Evolutionary conservation across 2,888 invertebrate species (phyloP).

Genomic region (Cheilosia impressa): DNA sequence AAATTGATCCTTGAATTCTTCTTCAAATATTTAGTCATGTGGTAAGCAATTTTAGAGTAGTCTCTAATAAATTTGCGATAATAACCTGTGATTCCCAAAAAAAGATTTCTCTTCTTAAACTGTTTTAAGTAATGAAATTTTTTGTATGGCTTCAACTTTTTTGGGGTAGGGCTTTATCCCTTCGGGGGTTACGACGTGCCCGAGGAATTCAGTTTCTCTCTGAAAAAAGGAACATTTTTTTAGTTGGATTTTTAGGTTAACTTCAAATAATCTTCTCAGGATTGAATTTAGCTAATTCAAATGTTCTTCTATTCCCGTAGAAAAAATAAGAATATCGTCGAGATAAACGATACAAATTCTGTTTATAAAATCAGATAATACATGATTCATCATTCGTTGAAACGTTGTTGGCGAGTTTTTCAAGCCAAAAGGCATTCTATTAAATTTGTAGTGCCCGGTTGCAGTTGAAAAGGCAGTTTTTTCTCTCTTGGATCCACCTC

Average conservation of each 20-base stretch:
- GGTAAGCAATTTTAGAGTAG: slow-evolving; percentile 27
- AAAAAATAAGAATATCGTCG: slow-evolving; percentile 77
- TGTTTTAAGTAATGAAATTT: not conserved
- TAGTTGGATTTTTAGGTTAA: slow-evolving; percentile 62
- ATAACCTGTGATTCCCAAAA: slow-evolving; percentile 59
- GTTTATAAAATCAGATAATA: slow-evolving; percentile 70
- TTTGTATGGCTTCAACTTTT: too few species aligned
- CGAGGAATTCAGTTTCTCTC: slow-evolving; percentile 70
- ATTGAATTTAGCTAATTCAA: slow-evolving; percentile 12
- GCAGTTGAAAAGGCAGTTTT: slow-evolving; percentile 79
- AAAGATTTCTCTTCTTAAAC: slow-evolving; percentile 45
- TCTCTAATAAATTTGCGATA: slow-evolving; percentile 55
- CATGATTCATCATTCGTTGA: slow-evolving; percentile 78
- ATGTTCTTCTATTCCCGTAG: slow-evolving; percentile 69
- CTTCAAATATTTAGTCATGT: slow-evolving; percentile 1
- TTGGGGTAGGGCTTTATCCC: slow-evolving; percentile 77
- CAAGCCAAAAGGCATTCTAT: slow-evolving; percentile 36
- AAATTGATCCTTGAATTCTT: slow-evolving; percentile 4
- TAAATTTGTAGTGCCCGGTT: slow-evolving; percentile 76
- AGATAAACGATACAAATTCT: slow-evolving; percentile 74
- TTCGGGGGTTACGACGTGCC: slow-evolving; percentile 77
- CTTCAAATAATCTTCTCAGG: not conserved
- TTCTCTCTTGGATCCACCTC: slow-evolving; percentile 54
- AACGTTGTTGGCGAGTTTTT: slow-evolving; percentile 79
- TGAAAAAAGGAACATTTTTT: slow-evolving; percentile 54